Evolutionary conservation across 2,888 invertebrate genomes (phyloP), one percentile per base, ranked within the genome.

Genomic region (Lasioglossum villosulum): DNA sequence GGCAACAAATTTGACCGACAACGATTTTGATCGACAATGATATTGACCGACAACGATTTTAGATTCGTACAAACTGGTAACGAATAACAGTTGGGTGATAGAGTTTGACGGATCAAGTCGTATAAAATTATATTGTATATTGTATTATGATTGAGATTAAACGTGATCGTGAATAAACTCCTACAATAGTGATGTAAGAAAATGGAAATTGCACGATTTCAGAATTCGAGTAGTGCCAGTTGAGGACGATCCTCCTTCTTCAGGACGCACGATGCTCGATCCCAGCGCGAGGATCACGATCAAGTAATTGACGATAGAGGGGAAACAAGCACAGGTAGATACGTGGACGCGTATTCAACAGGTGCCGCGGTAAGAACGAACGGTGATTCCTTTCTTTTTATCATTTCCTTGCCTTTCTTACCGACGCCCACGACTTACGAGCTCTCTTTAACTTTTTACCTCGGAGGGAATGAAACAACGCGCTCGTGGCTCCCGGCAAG

Each of bases 281-380:
- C 72, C 66, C 19, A 10, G 66, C 34, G 10, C 66, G 34, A 66
- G 10, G 34, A 63, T 14, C 66, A 70, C 59, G 37, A 78, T 70
- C 48, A 59, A 75, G 86, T 88, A 89, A 90, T 88, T 85, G 86
- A 59, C 86, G 84, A 89, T 86, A 78, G 52, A 78, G 66, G 34
- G 37, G 66, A 66, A 66, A 66, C 37, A 66, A 81, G 84, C 75
- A 83, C 66, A 66, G 82, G 84, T 80, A 83, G 83, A 78, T 72
- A 83, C 84, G 84, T 80, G 82, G 68, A 79, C 72, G 79, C 37
- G 86, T 89, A 86, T 88, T 90, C 90, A 90, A 90, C 90, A 90
- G 90, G 88, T 90, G 89, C 79, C 81, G 37, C 66, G 63, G 73
- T 89, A 89, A 87, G 84, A 82, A 83, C 84, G 73, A 86, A 75